Evolutionary conservation across 2,888 invertebrate species (phyloP).

Genomic region (Caradrina kadenii): DNA sequence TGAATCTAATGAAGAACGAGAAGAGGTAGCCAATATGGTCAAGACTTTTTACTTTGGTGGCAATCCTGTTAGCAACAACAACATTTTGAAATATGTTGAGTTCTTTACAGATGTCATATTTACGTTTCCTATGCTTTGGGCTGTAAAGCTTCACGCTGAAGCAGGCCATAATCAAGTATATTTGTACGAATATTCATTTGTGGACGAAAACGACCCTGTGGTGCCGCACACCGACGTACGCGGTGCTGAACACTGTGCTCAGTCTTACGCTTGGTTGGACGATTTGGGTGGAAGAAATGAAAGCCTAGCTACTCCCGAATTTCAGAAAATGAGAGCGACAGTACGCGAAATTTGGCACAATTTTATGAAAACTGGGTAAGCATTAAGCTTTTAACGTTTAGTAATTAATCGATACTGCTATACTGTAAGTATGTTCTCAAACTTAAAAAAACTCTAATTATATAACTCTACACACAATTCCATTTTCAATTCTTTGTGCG

Average conservation of each 20-base stretch:
- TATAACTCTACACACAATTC: background rate
- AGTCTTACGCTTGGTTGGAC: constrained; percentile 65
- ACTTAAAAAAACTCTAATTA: too few species aligned
- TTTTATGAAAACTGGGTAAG: constrained; percentile 53
- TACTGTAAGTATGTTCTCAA: too few species aligned
- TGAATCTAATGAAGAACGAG: constrained; percentile 66
- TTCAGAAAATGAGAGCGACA: constrained; percentile 55
- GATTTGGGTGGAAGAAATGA: constrained; percentile 36
- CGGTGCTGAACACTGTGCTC: constrained; percentile 71
- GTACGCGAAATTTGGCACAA: constrained; percentile 71
- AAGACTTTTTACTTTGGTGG: constrained; percentile 75
- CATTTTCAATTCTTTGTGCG: too few species aligned
- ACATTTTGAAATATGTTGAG: constrained; percentile 69
- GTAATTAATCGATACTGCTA: too few species aligned
- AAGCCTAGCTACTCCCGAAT: constrained; percentile 49
- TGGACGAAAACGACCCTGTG: constrained; percentile 61
- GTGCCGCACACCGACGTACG: constrained; percentile 65
- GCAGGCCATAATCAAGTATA: constrained; percentile 74
- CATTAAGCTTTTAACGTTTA: background rate
- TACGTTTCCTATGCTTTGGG: constrained; percentile 65
- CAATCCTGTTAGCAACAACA: constrained; percentile 64
- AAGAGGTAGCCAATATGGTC: constrained; percentile 64
- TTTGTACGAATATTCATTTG: constrained; percentile 75
- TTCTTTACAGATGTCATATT: constrained; percentile 79
- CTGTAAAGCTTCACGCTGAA: constrained; percentile 67